Evolutionary conservation across 2,888 invertebrate species (phyloP), one percentile per base, ranked within the genome.

Genomic region (Sthenelais limicola): DNA sequence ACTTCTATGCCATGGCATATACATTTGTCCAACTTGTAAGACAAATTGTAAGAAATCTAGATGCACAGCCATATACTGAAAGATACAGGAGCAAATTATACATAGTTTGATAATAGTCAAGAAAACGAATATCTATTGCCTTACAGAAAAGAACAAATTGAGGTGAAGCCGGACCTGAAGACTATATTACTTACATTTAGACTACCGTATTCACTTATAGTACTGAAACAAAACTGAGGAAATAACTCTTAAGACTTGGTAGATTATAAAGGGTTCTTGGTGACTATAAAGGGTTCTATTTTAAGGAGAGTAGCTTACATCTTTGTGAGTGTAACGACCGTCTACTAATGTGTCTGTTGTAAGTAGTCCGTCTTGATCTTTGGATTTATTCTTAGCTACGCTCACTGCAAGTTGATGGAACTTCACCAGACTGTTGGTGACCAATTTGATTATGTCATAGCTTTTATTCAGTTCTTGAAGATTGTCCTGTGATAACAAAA

Each of bases 11-110:
- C 88, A 88, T n/a, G 86, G 85, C 67, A 90, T 80, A 79, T 88
- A 89, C 32, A 89, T 80, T 38, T 87, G 87, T 15, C 89, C 89
- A 73, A 89, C 89, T 82, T 89, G 87, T 52, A 90, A 82, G 30
- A 89, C 82, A 79, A 89, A 89, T 74, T 88, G 88, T 70, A 90
- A 82, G 79, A 89, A 88, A 73, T 84, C 85, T 74, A 90, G 82
- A 78, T 89, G 89, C 4, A 83, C 85, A 21, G 83, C 81, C 67
- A 89, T 84, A 78, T 87, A 88, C 88, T 89, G 83, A 3, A 80
- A 82, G 28, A 70, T 47, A 67, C 15, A n/a, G 43, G 18, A 43
- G 18, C n/a, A n/a, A n/a, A n/a, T n/a, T n/a, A n/a, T n/a, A n/a
- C n/a, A n/a, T n/a, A n/a, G n/a, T n/a, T n/a, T n/a, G n/a, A n/a